Percentiles rank a stretch among this genome's conserved stretches.
These are phyloP conservation scores for Spheniscus mendiculus DNA, from an alignment of 2,113 vertebrate species.

Conservation along the genomic window DNA sequence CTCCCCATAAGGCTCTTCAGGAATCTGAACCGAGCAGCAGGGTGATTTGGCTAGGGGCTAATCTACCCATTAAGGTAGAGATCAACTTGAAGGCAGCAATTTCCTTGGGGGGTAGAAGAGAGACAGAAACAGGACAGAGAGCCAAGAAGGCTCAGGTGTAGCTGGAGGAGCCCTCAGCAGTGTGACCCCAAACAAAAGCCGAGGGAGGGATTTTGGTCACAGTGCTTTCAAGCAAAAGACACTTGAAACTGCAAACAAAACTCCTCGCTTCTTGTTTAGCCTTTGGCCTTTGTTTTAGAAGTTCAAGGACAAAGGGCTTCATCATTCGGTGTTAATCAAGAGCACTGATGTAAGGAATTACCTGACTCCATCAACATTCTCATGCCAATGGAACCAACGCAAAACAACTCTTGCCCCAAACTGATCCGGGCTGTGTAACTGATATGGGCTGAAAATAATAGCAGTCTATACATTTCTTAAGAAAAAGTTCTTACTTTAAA, in stretches of 20 bases:
- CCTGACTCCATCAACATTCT: background rate
- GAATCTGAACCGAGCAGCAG: background rate
- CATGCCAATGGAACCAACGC: background rate
- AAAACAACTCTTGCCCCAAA: background rate
- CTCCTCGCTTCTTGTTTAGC: background rate
- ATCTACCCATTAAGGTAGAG: background rate
- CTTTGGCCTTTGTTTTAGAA: background rate
- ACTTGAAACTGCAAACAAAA: background rate
- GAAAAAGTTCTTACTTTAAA: conserved; percentile 51
- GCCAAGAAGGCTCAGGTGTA: background rate
- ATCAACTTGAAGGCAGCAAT: background rate
- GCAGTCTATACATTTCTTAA: background rate
- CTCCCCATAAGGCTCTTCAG: background rate
- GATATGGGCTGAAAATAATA: background rate
- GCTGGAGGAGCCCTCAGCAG: background rate
- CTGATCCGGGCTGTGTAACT: background rate
- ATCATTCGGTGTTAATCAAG: background rate
- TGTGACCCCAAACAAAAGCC: background rate
- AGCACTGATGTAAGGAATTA: background rate
- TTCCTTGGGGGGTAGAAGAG: background rate
- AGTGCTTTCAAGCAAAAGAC: background rate
- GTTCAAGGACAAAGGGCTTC: background rate
- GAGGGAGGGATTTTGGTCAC: background rate
- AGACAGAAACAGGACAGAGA: background rate
- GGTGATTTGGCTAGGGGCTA: background rate